phyloP scores from a whole-genome alignment of 2,888 invertebrate species.

The Mongoloraphidia duomilia region DNA sequence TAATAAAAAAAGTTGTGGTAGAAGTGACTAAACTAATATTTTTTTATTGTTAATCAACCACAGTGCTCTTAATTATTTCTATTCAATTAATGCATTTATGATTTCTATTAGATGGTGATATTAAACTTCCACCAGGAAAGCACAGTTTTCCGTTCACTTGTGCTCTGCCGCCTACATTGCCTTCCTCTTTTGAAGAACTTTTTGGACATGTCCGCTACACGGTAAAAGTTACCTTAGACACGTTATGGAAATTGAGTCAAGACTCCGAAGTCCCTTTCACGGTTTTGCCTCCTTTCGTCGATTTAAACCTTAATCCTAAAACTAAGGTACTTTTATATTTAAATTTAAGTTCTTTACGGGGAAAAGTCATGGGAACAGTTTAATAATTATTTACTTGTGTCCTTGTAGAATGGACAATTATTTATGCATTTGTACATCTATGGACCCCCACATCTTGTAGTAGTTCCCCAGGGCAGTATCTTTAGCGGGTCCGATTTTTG shows the following conservation, averaged over 20 bases:
- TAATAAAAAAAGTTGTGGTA: too few relatives aligned
- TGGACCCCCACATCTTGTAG: too few relatives aligned
- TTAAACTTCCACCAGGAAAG: constrained; percentile 53
- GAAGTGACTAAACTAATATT: too few relatives aligned
- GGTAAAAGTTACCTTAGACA: constrained; percentile 60
- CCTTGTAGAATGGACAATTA: too few relatives aligned
- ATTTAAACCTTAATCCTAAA: constrained; percentile 61
- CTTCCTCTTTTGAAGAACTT: constrained; percentile 64
- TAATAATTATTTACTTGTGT: too few relatives aligned
- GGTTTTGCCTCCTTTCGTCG: constrained; percentile 63
- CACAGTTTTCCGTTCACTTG: constrained; percentile 68
- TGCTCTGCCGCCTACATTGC: constrained; percentile 52
- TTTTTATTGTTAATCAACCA: too few relatives aligned
- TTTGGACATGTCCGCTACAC: constrained; percentile 63
- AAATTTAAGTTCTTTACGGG: neutral
- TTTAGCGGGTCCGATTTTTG: neutral
- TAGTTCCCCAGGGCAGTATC: neutral
- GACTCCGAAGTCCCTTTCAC: constrained; percentile 70
- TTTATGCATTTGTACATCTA: too few relatives aligned
- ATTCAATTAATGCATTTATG: too few relatives aligned
- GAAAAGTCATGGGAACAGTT: too few relatives aligned
- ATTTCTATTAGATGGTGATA: constrained; percentile 40
- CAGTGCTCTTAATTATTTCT: too few relatives aligned
- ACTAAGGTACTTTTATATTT: constrained; percentile 39
- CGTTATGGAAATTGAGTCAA: constrained; percentile 74